phyloP scores from a whole-genome alignment of 1,140 invertebrate genomes.

The Samia ricini region DNA sequence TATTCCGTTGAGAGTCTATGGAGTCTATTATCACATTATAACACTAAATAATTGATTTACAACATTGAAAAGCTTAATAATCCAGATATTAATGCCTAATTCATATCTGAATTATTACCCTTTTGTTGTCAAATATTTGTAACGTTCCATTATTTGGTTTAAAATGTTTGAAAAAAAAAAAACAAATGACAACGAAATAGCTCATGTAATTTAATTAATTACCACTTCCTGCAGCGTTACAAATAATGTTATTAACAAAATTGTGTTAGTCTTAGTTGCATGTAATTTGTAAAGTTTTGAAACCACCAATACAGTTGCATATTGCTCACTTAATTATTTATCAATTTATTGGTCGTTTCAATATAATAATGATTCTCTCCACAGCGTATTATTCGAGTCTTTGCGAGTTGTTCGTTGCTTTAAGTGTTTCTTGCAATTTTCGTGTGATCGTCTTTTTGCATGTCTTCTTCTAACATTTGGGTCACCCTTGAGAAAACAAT shows the following conservation, averaged over 20 bases:
- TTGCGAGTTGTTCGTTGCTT: conserved; percentile 46
- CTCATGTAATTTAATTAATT: not conserved
- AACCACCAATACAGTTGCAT: not conserved
- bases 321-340: not conserved
- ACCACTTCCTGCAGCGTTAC: not conserved
- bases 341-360: conserved; percentile 18
- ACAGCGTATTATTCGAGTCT: conserved; percentile 36
- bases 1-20: not conserved
- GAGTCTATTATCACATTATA: conserved; percentile 1
- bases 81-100: not conserved
- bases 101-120: not conserved
- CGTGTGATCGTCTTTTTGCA: conserved; percentile 52
- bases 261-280: not conserved
- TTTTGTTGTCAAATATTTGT: conserved; percentile 5
- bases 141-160: conserved; percentile 7
- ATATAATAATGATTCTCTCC: conserved; percentile 30
- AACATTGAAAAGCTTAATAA: not conserved
- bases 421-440: conserved; percentile 44
- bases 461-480: conserved; percentile 62
- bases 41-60: not conserved
- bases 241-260: not conserved
- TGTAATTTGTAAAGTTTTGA: not conserved
- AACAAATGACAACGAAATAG: not conserved
- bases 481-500: conserved; percentile 48
- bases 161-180: too few relatives aligned